Conservation (phyloP, 1,140 invertebrate species). For the Triops cancriformis region DNA sequence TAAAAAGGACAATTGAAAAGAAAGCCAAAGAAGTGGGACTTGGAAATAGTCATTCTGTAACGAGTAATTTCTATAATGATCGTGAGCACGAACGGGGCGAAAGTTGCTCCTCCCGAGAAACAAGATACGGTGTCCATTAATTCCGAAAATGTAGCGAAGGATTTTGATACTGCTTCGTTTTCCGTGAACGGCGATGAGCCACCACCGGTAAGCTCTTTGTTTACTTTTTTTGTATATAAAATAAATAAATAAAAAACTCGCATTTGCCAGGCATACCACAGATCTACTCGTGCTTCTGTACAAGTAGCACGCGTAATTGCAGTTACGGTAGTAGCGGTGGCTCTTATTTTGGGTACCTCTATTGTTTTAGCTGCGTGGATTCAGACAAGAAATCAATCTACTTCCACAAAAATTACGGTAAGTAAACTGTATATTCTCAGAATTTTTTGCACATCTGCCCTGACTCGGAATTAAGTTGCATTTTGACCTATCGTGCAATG, state of each 20-base stretch:
- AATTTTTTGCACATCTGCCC: too few species aligned
- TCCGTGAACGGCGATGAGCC: neutral
- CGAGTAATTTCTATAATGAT: neutral
- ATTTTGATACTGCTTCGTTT: neutral
- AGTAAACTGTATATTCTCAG: neutral
- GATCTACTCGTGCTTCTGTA: conserved; percentile 54
- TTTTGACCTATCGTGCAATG: too few species aligned
- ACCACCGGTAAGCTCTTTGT: neutral
- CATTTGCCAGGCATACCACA: conserved; percentile 60
- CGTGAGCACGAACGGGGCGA: neutral
- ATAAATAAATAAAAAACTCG: conserved; percentile 24
- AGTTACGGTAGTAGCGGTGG: conserved; percentile 63
- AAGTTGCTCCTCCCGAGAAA: neutral
- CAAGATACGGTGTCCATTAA: neutral
- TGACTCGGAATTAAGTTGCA: too few species aligned
- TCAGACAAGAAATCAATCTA: conserved; percentile 48
- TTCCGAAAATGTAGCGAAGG: neutral
- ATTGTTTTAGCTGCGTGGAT: conserved; percentile 71
- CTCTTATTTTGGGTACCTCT: conserved; percentile 64
- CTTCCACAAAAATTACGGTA: neutral
- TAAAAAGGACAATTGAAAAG: neutral
- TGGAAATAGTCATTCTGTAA: neutral
- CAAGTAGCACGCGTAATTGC: conserved; percentile 72
- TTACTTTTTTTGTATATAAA: neutral
- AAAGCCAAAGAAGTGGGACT: neutral